Base-by-base conservation (phyloP, 2,113 vertebrate species). In the Mus pahari region DNA sequence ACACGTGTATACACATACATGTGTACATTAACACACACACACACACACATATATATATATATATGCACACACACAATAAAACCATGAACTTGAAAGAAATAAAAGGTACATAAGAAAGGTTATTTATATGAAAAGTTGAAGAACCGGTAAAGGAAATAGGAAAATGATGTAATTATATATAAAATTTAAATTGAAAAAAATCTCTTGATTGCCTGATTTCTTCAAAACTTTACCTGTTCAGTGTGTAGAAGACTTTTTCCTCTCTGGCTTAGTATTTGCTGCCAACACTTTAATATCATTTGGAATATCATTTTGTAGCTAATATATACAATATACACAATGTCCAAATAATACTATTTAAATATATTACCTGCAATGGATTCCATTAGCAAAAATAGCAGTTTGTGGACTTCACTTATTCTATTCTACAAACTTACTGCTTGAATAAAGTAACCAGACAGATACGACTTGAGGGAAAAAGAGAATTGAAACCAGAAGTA, bases 401-500 rank as follows among this genome's bases (percentile, higher is more conserved):
- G 62, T 93, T 90, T 96, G n/a, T 92, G n/a, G 77, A 94, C 45
- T 92, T 62, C 94, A 26, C 79, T 50, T 22, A 20, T 62, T 48
- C 13, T 36, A 70, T 31, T 88, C 95, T 86, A 88, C 64, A 92
- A 13, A 82, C 1, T 92, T 94, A 20, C 2, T 96, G 17, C 22
- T 81, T 90, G 62, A 95, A 81, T 45, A 92, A 94, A 96, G 22
- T 19, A 79, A 90, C 39, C 50, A 1, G 45, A 89, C 70, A 45
- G 7, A 11, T 86, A 53, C 0, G 16, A 86, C 24, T 97, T 86
- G n/a, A 88, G 55, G 53, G 75, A 12, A 71, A 68, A 92, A 78
- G 36, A 77, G 81, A 88, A 93, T 66, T 95, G 95, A 92, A 95
- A 88, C 58, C 13, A 11, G 94, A 90, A 45, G 77, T 91, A 42